These are phyloP conservation scores for Falco punctatus DNA, from an alignment of 2,113 vertebrate species.

Conservation along the genomic window DNA sequence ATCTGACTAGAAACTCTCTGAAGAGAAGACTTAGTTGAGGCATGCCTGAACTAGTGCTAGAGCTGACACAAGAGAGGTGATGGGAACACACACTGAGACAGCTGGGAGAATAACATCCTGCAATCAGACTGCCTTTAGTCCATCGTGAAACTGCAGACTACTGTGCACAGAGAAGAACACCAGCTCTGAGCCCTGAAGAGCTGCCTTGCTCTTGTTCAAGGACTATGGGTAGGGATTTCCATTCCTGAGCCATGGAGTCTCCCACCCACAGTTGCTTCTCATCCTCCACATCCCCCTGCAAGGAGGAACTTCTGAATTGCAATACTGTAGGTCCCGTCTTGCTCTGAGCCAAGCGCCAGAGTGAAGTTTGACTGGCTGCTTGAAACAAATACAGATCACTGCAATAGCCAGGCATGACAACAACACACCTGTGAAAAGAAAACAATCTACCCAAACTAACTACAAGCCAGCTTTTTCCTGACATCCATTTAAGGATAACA, in stretches of 20 bases:
- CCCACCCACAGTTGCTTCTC: background rate
- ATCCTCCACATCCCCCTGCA: background rate
- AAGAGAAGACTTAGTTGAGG: background rate
- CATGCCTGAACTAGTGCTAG: background rate
- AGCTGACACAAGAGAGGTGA: background rate
- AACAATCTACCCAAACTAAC: background rate
- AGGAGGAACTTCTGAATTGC: background rate
- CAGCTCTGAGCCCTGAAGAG: background rate
- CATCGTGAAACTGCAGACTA: background rate
- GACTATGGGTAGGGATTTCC: background rate
- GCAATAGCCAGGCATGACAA: background rate
- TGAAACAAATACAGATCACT: background rate
- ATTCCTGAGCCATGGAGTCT: background rate
- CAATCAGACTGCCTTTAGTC: background rate
- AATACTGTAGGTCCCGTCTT: background rate
- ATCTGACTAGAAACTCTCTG: background rate
- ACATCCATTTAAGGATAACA: background rate
- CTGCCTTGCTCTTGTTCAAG: background rate
- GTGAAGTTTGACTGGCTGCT: background rate
- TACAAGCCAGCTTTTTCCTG: background rate
- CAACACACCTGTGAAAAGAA: background rate
- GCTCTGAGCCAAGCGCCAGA: background rate
- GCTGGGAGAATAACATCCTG: background rate
- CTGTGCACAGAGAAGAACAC: background rate
- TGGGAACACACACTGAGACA: rapidly evolving